Evolutionary conservation across 92 coral and sea anemone genomes (phyloP), one percentile per base, ranked within the genome.

Genomic region (Porites evermanni): DNA sequence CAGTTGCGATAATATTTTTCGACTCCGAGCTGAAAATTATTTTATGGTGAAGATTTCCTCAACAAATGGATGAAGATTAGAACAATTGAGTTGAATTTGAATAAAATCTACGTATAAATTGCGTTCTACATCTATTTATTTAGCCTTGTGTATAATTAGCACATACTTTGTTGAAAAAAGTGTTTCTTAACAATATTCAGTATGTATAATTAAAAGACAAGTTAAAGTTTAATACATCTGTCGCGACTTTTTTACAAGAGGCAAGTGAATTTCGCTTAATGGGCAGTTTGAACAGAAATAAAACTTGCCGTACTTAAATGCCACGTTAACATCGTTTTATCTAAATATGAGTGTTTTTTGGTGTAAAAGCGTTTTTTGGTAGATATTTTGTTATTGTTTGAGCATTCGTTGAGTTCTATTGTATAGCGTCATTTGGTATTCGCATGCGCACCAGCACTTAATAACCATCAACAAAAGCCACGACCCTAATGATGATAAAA

Each of bases 101-200:
- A 81, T 81, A 70, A 53, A 81, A 81, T 69, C 70, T 69, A 56
- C 85, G 70, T 80, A 6, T 80, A 53, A 69, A 54, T 64, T 70
- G 77, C 56, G 3, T n/a, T 12, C 75, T 68, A 68, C 85, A 81
- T 68, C 67, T 69, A 58, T 70, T 81, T 70, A 54, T 24, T 6
- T 80, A 52, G 85, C 67, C 75, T 53, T 80, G 53, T 80, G 77
- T 21, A 69, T 64, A 50, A 64, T 50, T 20, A 66, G 20, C 54
- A 10, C 52, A 54, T 79, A 38, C 72, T 65, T 52, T 79, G 58
- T 7, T 11, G 17, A 79, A n/a, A 13, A 11, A 19, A 44, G 13
- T n/a, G 71, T 50, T 18, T 18, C 70, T 61, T 17, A 1, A 47
- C 83, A 23, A 66, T 66, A 12, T 12, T 65, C 14, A 12, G 10